Conservation (phyloP, 2,113 vertebrate genomes). For the Malurus elegans region DNA sequence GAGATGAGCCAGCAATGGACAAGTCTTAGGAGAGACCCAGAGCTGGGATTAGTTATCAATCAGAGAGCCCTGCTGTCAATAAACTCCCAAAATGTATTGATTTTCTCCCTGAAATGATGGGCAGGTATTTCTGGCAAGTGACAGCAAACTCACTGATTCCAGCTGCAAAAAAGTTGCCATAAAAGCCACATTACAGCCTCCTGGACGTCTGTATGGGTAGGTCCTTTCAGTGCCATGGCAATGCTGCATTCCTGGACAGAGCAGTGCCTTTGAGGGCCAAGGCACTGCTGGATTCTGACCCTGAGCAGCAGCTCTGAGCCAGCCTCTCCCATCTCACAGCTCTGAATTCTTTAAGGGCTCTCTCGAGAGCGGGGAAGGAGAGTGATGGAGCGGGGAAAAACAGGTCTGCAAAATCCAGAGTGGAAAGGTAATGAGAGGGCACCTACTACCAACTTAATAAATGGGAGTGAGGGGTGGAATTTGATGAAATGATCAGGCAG, state of each 20-base stretch:
- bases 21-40: neutral
- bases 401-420: neutral
- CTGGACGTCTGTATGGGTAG: neutral
- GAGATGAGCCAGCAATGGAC: neutral
- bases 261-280: neutral
- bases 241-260: neutral
- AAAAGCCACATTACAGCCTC: neutral
- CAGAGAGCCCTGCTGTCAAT: neutral
- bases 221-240: neutral
- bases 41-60: neutral
- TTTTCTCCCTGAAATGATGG: neutral
- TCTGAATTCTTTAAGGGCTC: neutral
- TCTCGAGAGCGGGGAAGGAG: neutral
- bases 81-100: neutral
- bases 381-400: neutral
- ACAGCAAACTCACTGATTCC: neutral
- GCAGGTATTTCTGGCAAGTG: neutral
- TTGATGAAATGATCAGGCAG: constrained; percentile 16
- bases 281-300: neutral
- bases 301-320: neutral
- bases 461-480: neutral
- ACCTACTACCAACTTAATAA: neutral
- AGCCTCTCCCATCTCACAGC: neutral
- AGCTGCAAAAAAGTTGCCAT: neutral
- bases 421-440: neutral